Base-by-base conservation (phyloP, 1,140 invertebrate genomes). In the Leptopilina clavipes region DNA sequence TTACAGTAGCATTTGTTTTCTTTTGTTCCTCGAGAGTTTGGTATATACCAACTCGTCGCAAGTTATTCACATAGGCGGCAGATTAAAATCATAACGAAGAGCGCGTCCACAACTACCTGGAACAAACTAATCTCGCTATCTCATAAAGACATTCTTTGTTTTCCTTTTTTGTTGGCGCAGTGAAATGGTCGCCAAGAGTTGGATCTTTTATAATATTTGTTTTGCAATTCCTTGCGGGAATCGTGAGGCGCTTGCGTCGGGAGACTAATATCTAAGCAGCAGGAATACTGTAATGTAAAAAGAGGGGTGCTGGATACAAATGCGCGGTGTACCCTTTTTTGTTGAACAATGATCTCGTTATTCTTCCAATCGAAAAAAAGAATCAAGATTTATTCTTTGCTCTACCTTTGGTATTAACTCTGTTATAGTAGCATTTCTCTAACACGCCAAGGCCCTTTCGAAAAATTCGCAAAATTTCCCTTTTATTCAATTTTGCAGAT, bases 101-200 rank as follows among this genome's bases (percentile, higher is more conserved):
- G 25, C 59, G 25, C 59, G 22, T 65, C 25, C 59, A n/a, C 14
- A 37, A 65, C 59, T 31, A 31, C 71, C 25, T n/a, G 59, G 59
- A 65, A 65, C 59, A 31, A 65, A 65, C 59, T 65, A 65, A 65
- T 65, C 59, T 65, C 59, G 11, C 59, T 65, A 65, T 88, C 79
- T 89, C 88, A 90, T 90, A 89, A 86, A 90, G 89, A 88, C 88
- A 90, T 89, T 85, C 82, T 83, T 90, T 88, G 87, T 88, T 84
- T n/a, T 77, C 82, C 17, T 83, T 86, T 88, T 40, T 40, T 40
- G 37, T 40, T 40, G 87, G 83, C 86, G 12, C 25, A 1, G 22
- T 14, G 59, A 8, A 65, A 65, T 65, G 59, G 59, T 65, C 59
- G 56, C 56, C 12, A 22, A 59, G 56, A 59, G 56, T 59, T 9